Conservation (phyloP, 2,113 vertebrate species). For the Campylorhamphus procurvoides region DNA sequence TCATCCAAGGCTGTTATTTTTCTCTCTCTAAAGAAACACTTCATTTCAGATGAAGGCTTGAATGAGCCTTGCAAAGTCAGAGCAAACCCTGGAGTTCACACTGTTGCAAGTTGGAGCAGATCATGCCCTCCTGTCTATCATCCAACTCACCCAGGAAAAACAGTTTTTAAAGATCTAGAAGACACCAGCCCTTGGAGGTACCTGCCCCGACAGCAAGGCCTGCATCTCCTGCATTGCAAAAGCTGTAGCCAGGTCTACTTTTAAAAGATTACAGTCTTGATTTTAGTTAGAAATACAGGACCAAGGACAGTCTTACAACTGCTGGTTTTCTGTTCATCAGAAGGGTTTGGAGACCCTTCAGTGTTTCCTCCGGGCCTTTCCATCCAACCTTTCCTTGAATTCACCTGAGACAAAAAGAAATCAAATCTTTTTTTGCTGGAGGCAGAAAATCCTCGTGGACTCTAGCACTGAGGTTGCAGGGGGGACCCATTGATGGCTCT, state of each 20-base stretch:
- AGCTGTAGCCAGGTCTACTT: not conserved
- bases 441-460: not conserved
- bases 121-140: not conserved
- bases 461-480: not conserved
- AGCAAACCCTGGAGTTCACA: not conserved
- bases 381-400: not conserved
- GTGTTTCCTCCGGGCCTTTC: not conserved
- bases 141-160: not conserved
- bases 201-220: not conserved
- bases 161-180: not conserved
- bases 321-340: not conserved
- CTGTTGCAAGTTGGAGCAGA: not conserved
- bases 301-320: not conserved
- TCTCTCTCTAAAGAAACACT: not conserved
- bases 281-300: not conserved
- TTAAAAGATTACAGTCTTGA: accelerated
- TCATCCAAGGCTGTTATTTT: not conserved
- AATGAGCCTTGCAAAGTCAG: not conserved
- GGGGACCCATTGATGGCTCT: not conserved
- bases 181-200: not conserved
- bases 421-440: not conserved
- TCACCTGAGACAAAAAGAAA: not conserved
- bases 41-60: not conserved
- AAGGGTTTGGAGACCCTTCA: not conserved
- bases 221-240: not conserved